Base-by-base conservation (phyloP, 2,888 invertebrate genomes). In the Bedellia somnulentella region DNA sequence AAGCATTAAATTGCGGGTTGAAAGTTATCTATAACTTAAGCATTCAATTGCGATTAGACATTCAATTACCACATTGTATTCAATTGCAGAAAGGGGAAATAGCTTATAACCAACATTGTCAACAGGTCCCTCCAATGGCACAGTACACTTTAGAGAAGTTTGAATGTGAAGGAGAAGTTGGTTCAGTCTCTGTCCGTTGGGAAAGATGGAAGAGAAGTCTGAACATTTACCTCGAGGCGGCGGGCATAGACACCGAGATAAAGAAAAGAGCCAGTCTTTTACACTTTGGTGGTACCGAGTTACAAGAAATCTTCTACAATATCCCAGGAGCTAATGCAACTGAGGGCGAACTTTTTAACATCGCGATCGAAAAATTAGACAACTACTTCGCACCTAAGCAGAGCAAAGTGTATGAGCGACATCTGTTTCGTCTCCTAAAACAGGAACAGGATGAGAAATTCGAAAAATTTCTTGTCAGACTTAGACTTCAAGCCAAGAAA, bases 391-490 rank as follows among this genome's bases (percentile, higher is more conserved):
- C 29, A 23, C 29, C 29, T n/a, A 29, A 29, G 10, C 24, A 29
- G 13, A 29, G 24, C n/a, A 29, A 31, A 27, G 27, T 30, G 13
- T 30, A 24, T 30, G 30, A 30, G 24, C 24, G 30, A 10, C 30
- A 30, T 24, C 6, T 30, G 12, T 24, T 30, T 15, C 10, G 30
- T 5, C 21, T 30, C 4, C 8, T 30, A 6, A 30, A 15, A 30
- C 24, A 30, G 16, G 29, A 29, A 29, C 14, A 13, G 5, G 6
- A 27, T n/a, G 16, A 27, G 17, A 5, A 14, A 10, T 17, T 27
- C n/a, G 24, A 16, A 16, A 30, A 22, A 23, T 29, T 29, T 29
- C 13, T 29, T 15, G 22, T 29, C 8, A 12, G 24, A 16, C 12
- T 30, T 9, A 24, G 25, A 30, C 25, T 9, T 4, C 30, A 30